These are phyloP conservation scores for Phragmatobia fuliginosa DNA, from an alignment of 2,888 invertebrate genomes.

Conservation along the genomic window DNA sequence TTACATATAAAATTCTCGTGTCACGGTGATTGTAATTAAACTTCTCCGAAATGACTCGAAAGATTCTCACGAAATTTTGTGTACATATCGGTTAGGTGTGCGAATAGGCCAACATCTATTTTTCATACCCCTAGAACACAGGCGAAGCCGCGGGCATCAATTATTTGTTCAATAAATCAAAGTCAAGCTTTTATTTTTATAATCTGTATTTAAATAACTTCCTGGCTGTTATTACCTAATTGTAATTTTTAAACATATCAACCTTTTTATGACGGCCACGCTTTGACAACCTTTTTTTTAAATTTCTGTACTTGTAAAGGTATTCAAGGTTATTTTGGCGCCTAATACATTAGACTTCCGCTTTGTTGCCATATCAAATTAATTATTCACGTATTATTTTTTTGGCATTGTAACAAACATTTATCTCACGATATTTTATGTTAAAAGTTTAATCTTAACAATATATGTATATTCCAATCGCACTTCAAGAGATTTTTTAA, in stretches of 20 bases:
- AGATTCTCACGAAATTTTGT: too few relatives aligned
- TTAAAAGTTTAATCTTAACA: background rate
- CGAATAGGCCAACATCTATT: too few relatives aligned
- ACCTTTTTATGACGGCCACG: constrained; percentile 41
- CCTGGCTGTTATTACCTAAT: constrained; percentile 34
- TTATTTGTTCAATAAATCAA: constrained; percentile 9
- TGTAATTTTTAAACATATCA: constrained; percentile 37
- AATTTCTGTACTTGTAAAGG: constrained; percentile 21
- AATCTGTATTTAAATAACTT: constrained; percentile 24
- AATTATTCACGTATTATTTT: constrained; percentile 37
- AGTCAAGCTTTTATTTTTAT: constrained; percentile 17
- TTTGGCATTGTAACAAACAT: background rate
- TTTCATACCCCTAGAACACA: too few relatives aligned
- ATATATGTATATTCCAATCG: background rate
- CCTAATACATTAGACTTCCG: constrained; percentile 43
- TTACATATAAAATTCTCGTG: too few relatives aligned
- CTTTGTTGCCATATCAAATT: constrained; percentile 43
- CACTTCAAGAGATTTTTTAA: background rate
- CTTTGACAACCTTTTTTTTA: constrained; percentile 36
- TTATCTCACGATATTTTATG: background rate
- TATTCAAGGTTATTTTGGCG: constrained; percentile 34
- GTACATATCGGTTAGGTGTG: too few relatives aligned
- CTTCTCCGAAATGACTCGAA: too few relatives aligned
- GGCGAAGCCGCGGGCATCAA: too few relatives aligned
- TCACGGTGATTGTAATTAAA: too few relatives aligned